These are phyloP conservation scores for Colistium nudipinnis DNA, from an alignment of 2,113 vertebrate genomes.

Conservation along the genomic window DNA sequence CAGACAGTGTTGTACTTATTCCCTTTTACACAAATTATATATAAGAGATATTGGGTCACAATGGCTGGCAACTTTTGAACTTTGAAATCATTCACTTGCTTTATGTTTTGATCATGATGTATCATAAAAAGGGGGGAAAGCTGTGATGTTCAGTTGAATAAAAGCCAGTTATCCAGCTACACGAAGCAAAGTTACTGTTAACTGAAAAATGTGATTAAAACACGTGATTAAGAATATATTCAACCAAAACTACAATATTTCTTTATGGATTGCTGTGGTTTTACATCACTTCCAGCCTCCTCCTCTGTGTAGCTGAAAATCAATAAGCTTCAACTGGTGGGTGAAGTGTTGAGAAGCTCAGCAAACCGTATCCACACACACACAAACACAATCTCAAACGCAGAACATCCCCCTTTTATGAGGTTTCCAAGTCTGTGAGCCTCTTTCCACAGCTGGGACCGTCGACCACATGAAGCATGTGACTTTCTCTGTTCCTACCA, in stretches of 20 bases:
- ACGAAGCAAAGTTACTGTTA: too few species aligned
- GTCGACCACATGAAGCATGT: slow-evolving; percentile 61
- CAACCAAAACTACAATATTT: background rate
- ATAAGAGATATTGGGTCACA: background rate
- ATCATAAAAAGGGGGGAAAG: background rate
- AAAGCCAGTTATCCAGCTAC: too few species aligned
- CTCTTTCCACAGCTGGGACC: slow-evolving; percentile 57
- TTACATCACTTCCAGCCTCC: background rate
- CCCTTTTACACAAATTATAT: background rate
- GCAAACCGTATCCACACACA: slow-evolving; percentile 14
- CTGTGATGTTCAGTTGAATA: background rate
- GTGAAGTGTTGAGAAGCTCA: slow-evolving; percentile 40
- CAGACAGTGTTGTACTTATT: slow-evolving; percentile 4
- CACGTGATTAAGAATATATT: background rate
- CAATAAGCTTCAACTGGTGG: slow-evolving; percentile 29
- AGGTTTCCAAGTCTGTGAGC: slow-evolving; percentile 47
- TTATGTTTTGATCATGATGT: background rate
- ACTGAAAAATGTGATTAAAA: too few species aligned
- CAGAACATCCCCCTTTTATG: slow-evolving; percentile 36
- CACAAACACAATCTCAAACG: slow-evolving; percentile 12
- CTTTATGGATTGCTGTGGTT: background rate
- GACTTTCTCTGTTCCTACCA: slow-evolving; percentile 58
- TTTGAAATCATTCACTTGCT: background rate
- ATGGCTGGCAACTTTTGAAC: background rate
- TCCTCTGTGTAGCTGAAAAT: slow-evolving; percentile 4